Conservation (phyloP, 2,888 invertebrate genomes). For the Salticus scenicus region DNA sequence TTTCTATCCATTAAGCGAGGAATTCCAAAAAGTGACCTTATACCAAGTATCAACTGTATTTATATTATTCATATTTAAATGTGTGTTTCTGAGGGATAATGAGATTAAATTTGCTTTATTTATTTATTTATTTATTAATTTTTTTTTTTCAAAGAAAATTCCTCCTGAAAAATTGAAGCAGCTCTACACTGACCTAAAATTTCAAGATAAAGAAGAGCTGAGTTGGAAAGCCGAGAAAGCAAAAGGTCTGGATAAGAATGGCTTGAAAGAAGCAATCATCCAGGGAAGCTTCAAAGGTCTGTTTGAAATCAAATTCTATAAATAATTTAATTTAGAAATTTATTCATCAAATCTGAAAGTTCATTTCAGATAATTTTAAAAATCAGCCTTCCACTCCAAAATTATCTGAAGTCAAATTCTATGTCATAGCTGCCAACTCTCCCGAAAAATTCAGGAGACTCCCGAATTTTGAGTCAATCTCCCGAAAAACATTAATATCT, state of each 20-base stretch:
- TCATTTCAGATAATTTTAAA: too few relatives aligned
- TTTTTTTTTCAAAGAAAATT: constrained; percentile 80
- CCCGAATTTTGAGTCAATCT: too few relatives aligned
- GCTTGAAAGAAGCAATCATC: constrained; percentile 86
- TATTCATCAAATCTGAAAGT: too few relatives aligned
- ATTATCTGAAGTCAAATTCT: too few relatives aligned
- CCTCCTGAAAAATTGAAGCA: constrained; percentile 89
- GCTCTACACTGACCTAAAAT: constrained; percentile 89
- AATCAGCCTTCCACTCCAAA: too few relatives aligned
- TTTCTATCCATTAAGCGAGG: background rate
- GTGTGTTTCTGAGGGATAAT: too few relatives aligned
- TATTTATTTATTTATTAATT: background rate
- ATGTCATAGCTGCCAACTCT: too few relatives aligned
- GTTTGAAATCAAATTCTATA: too few relatives aligned
- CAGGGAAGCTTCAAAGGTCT: constrained; percentile 85
- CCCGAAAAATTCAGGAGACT: too few relatives aligned
- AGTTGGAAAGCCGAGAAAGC: constrained; percentile 86
- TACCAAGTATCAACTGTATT: background rate
- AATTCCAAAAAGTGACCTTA: background rate
- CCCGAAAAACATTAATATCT: too few relatives aligned
- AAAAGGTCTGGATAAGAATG: constrained; percentile 91
- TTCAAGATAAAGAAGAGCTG: constrained; percentile 94
- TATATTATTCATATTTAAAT: background rate
- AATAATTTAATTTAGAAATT: too few relatives aligned
- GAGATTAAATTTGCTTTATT: background rate